Evolutionary conservation across 2,888 invertebrate genomes (phyloP).

Genomic region (Pheosia gnoma): DNA sequence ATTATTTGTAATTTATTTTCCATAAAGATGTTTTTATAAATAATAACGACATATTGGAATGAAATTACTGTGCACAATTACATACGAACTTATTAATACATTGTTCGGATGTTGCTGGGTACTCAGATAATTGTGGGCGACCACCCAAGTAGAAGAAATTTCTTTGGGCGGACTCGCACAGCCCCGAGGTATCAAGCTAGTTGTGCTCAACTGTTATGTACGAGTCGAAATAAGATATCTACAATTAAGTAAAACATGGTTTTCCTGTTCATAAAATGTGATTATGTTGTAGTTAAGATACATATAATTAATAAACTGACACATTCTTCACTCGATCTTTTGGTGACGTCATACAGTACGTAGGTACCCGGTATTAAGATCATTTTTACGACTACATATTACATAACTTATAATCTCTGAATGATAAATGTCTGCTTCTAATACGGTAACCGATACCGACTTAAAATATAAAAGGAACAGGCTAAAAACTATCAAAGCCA

Average conservation of each 20-base stretch:
- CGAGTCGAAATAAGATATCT: not conserved
- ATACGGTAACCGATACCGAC: too few relatives aligned
- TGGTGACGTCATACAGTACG: too few relatives aligned
- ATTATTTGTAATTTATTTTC: not conserved
- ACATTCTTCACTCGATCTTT: too few relatives aligned
- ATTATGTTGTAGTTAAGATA: too few relatives aligned
- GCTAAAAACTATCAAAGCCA: too few relatives aligned
- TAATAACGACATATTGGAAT: slow-evolving; percentile 14
- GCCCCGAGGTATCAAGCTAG: slow-evolving; percentile 56
- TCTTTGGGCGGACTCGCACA: slow-evolving; percentile 50
- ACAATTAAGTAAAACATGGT: not conserved
- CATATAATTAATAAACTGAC: too few relatives aligned
- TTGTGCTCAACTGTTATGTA: slow-evolving; percentile 46
- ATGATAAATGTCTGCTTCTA: too few relatives aligned
- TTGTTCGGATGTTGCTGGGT: slow-evolving; percentile 21
- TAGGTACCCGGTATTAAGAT: too few relatives aligned
- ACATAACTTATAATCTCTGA: too few relatives aligned
- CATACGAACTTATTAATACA: slow-evolving; percentile 33
- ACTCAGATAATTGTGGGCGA: slow-evolving; percentile 47
- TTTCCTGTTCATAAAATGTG: too few relatives aligned
- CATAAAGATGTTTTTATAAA: not conserved
- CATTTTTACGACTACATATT: too few relatives aligned
- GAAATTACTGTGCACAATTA: slow-evolving; percentile 33
- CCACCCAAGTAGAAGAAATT: slow-evolving; percentile 66
- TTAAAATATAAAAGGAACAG: too few relatives aligned